Evolutionary conservation across 2,888 invertebrate genomes (phyloP), one percentile per base, ranked within the genome.

Genomic region (Eupithecia subfuscata): DNA sequence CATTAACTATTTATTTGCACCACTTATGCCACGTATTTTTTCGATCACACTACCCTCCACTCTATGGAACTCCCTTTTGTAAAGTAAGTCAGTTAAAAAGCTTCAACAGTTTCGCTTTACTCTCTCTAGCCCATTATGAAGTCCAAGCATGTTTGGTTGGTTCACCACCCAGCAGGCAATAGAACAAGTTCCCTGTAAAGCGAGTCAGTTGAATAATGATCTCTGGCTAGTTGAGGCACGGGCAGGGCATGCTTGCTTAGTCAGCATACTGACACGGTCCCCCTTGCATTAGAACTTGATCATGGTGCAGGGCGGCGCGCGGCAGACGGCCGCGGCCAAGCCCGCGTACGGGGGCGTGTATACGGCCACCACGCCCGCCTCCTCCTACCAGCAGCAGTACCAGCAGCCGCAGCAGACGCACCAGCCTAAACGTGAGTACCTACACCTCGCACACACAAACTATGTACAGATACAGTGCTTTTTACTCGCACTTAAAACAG

Each of bases 271-370:
- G 40, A 78, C 70, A 69, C 77, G 76, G 48, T 78, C 69, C 48
- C 69, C 73, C 80, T 72, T 78, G 68, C 72, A 71, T 73, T 81
- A 85, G 84, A 84, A 85, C 82, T 81, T 84, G 80, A 82, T 83
- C 79, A 79, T 79, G 81, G 84, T 82, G 80, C 90, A 92, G 90
- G 90, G 90, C 80, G 90, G 91, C 77, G 91, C 89, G 75, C 96
- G 97, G 14, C 95, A 95, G 84, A 96, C 97, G 75, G 96, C 96
- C 82, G 95, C 94, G 82, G 95, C 95, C 77, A 96, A 96, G 88
- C 92, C 95, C 77, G 91, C 96, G 67, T 96, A 96, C 91, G 95
- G 95, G 82, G 95, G 95, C 80, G 95, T 96, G 76, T 96, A 96
- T 91, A 95, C 95, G 73, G 95, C 95, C 83, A 95, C 92, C 83